Percentiles rank a stretch among this genome's conserved stretches.
Conservation (phyloP, 2,888 invertebrate species). For the Sinopyrophorus schimmeli region DNA sequence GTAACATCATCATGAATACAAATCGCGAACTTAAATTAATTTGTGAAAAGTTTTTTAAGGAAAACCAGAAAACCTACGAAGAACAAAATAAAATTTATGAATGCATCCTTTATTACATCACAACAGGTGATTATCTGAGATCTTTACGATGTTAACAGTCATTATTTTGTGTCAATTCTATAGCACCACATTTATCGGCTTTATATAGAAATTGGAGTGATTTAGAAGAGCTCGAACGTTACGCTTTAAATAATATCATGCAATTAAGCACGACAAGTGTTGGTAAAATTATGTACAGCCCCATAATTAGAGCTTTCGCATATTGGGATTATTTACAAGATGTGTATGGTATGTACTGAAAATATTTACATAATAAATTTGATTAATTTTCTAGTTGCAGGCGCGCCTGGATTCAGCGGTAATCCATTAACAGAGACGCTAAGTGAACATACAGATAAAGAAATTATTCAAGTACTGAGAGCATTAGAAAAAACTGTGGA, state of each 20-base stretch:
- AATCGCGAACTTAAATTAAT: not conserved
- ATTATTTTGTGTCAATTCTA: slow-evolving; percentile 2
- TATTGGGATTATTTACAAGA: slow-evolving; percentile 30
- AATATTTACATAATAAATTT: not conserved
- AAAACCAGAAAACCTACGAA: slow-evolving; percentile 2
- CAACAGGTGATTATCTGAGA: slow-evolving; percentile 14
- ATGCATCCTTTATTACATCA: slow-evolving; percentile 24
- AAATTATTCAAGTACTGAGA: slow-evolving; percentile 34
- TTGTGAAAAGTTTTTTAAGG: slow-evolving; percentile 14
- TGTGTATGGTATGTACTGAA: slow-evolving; percentile 17
- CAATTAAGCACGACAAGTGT: slow-evolving; percentile 9
- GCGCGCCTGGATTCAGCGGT: slow-evolving; percentile 39
- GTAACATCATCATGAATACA: no score
- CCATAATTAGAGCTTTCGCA: slow-evolving; percentile 24
- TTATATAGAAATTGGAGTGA: slow-evolving; percentile 27
- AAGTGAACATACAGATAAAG: slow-evolving; percentile 35
- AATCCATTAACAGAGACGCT: slow-evolving; percentile 37
- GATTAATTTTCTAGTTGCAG: slow-evolving; percentile 27
- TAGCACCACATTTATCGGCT: slow-evolving; percentile 25
- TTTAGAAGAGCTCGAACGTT: slow-evolving; percentile 15
- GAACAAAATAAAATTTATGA: slow-evolving; percentile 17
- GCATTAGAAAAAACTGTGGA: slow-evolving; percentile 33
- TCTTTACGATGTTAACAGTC: not conserved
- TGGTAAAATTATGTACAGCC: slow-evolving; percentile 21
- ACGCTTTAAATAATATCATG: slow-evolving; percentile 24